Base-by-base conservation (phyloP, 2,797 vertebrate genomes). In the Propithecus perrieri region DNA sequence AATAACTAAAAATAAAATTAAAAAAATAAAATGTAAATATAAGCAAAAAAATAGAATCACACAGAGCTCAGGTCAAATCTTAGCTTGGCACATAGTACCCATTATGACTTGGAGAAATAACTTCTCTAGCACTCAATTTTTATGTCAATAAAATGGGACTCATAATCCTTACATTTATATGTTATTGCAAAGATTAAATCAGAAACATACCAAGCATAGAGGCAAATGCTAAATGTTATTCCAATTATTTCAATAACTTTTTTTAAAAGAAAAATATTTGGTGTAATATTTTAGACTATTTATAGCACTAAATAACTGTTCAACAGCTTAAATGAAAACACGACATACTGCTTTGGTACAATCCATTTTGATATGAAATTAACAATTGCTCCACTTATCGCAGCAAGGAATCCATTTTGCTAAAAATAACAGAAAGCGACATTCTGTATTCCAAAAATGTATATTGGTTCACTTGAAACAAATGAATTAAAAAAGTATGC, bases 331-430 rank as follows among this genome's bases (percentile, higher is more conserved):
- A 98, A 97, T 97, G 97, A 98, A 98, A 98, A 97, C 22, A 96
- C 46, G 97, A 97, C 97, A 97, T 97, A 97, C 91, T 98, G 97
- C 84, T 98, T 98, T 98, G 96, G 96, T 85, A 97, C 96, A 98
- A 98, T 97, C 95, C 90, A 94, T 97, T 98, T 98, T 97, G 97
- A 97, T 86, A 75, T 97, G 88, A 98, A 98, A 98, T 98, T 98
- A 98, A 91, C 95, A 98, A 94, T 97, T 97, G 61, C 75, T 97
- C 79, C 96, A 98, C 97, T 98, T 98, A 98, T 98, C 98, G 97
- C 98, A 98, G 98, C 97, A 98, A 98, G 98, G 92, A 98, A 98
- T 97, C 96, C 96, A 98, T 98, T 98, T 98, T 96, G 61, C 96
- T 98, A 98, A 98, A 98, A 98, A 98, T 98, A 98, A 98, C 84